Percentiles rank a stretch among this genome's conserved stretches.
phyloP scores from a whole-genome alignment of 2,797 vertebrate genomes.

The Clamator glandarius region DNA sequence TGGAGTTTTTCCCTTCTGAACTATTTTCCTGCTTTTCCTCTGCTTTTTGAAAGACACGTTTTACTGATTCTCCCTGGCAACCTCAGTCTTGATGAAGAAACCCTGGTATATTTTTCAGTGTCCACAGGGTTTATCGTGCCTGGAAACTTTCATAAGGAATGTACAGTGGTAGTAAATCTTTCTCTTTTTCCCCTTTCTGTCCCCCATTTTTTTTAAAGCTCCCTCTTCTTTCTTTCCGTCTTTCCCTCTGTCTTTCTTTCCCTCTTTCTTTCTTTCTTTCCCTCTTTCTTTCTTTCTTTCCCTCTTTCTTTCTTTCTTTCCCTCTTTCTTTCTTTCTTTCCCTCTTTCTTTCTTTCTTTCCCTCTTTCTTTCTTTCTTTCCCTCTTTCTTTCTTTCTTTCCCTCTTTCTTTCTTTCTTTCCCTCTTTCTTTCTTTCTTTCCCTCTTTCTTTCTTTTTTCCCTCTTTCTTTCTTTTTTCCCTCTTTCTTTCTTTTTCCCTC shows the following conservation, averaged over 20 bases:
- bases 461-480: no score
- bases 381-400: neutral
- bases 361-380: neutral
- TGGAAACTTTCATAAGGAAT: constrained; percentile 40
- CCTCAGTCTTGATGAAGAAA: neutral
- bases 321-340: no score
- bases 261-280: no score
- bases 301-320: no score
- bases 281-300: no score
- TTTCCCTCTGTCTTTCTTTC: no score
- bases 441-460: fast-evolving
- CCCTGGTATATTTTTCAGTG: constrained; percentile 28
- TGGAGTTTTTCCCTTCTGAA: constrained; percentile 3
- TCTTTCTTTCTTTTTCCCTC: no score
- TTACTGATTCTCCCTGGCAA: constrained; percentile 50
- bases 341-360: fast-evolving
- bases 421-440: no score
- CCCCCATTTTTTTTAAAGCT: no score
- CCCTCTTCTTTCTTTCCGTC: no score
- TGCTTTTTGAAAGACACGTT: constrained; percentile 25
- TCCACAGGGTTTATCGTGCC: constrained; percentile 9
- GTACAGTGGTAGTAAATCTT: neutral
- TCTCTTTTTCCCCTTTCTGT: fast-evolving
- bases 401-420: no score
- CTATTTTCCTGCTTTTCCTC: constrained; percentile 4